Evolutionary conservation across 2,797 vertebrate genomes (phyloP), one percentile per base, ranked within the genome.

Genomic region (Cryptoprocta ferox): DNA sequence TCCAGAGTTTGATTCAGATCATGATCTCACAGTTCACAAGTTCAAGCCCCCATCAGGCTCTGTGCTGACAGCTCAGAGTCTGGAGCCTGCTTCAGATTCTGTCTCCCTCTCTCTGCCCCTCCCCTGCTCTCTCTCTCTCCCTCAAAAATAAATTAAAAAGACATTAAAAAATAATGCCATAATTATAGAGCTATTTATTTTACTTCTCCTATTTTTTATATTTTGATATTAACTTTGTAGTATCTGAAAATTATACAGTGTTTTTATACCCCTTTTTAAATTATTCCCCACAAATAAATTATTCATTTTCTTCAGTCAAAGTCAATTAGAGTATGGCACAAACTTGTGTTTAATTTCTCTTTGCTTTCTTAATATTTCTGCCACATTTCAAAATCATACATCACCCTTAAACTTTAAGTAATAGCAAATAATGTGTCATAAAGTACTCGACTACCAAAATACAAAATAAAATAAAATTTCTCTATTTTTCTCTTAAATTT

Each of bases 401-500:
- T 65, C 32, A 89, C 56, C 30, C 16, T 70, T 73, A 97, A 85
- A 13, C 12, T 89, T 86, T 71, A 50, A 8, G 28, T 30, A 32
- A 37, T 45, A 89, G 6, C 7, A 93, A 94, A 45, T 83, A 89
- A 81, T n/a, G 26, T 56, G 21, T n/a, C 50, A 89, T 39, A 80
- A 91, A 80, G 35, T 56, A 61, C 5, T 76, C n/a, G 66, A 79
- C 8, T 37, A 71, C 73, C 28, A 66, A 93, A 91, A 84, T 90
- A 35, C 0, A 87, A 4, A 53, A 6, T 53, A 39, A 91, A 91
- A 80, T 39, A 81, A 63, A 35, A 68, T 76, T 91, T 93, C 82
- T 56, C 2, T 50, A 89, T 89, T 48, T 94, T 85, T 89, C 66
- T 68, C 8, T 89, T 81, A 42, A 96, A 95, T 48, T 59, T 11